Percentiles rank a stretch among this genome's conserved stretches.
Conservation (phyloP, 2,888 invertebrate species). For the Apodemia duryi region DNA sequence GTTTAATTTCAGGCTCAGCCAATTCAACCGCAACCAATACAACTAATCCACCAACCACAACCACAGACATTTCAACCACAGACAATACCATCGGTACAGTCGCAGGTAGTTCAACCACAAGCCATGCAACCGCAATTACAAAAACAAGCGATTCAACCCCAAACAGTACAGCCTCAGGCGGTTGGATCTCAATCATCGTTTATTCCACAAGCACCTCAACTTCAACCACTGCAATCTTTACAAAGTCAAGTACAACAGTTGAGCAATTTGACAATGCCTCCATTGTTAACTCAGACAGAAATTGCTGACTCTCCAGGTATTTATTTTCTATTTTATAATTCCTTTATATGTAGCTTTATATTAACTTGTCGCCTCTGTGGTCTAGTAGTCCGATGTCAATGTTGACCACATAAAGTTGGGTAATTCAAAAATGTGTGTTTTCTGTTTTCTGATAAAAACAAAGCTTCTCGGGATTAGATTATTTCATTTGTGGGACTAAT, state of each 20-base stretch:
- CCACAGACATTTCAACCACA: no score
- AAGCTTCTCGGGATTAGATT: no score
- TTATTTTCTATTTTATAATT: background rate
- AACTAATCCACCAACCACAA: conserved; percentile 9
- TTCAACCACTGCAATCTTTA: conserved; percentile 19
- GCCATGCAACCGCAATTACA: conserved; percentile 23
- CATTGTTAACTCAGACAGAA: conserved; percentile 2
- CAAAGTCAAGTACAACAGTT: conserved; percentile 24
- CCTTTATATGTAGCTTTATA: background rate
- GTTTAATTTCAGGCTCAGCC: conserved; percentile 5
- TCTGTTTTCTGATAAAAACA: no score
- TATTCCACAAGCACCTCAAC: conserved; percentile 23
- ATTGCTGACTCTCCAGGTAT: background rate
- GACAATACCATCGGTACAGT: conserved; percentile 1
- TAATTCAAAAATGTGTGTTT: no score
- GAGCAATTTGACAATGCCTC: conserved; percentile 11
- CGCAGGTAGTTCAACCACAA: conserved; percentile 25
- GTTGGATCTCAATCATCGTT: conserved; percentile 29
- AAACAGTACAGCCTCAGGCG: conserved; percentile 28
- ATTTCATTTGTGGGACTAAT: no score
- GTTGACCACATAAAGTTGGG: no score
- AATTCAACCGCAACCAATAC: conserved; percentile 18
- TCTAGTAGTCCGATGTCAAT: no score
- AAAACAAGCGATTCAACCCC: conserved; percentile 29
- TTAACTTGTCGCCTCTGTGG: no score